Evolutionary conservation across 1,140 invertebrate species (phyloP).

Genomic region (Bombus waltoni): DNA sequence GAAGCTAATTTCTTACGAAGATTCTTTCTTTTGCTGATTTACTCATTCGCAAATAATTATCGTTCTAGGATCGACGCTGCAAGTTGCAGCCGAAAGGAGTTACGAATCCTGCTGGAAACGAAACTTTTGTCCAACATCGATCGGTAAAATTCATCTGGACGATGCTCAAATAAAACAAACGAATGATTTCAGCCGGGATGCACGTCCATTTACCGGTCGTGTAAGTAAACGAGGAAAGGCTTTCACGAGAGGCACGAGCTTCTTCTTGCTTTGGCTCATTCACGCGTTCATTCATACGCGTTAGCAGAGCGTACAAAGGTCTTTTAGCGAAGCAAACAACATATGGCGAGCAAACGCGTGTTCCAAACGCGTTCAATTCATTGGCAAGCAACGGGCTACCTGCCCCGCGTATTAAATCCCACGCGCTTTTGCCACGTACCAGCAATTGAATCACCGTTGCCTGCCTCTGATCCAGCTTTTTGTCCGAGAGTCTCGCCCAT

Average conservation of each 20-base stretch:
- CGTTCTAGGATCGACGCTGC: no score
- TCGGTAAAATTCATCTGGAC: no score
- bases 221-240: background rate
- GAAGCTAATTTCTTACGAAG: no score
- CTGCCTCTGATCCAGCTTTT: constrained; percentile 56
- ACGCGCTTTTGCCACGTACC: constrained; percentile 57
- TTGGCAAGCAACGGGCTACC: constrained; percentile 69
- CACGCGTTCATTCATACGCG: constrained; percentile 61
- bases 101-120: no score
- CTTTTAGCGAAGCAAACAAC: constrained; percentile 71
- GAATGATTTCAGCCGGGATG: background rate
- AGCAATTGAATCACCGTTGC: constrained; percentile 50
- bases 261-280: constrained; percentile 12
- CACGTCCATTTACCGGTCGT: background rate
- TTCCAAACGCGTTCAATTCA: constrained; percentile 63
- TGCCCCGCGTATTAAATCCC: constrained; percentile 67
- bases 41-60: no score
- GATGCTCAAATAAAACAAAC: background rate
- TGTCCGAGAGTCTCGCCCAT: constrained; percentile 60
- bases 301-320: constrained; percentile 63
- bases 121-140: no score
- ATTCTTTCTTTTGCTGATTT: no score
- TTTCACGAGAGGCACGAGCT: constrained; percentile 19
- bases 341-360: constrained; percentile 69
- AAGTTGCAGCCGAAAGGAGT: no score